Evolutionary conservation across 1,140 invertebrate genomes (phyloP), one percentile per base, ranked within the genome.

Genomic region (Magallana gigas): DNA sequence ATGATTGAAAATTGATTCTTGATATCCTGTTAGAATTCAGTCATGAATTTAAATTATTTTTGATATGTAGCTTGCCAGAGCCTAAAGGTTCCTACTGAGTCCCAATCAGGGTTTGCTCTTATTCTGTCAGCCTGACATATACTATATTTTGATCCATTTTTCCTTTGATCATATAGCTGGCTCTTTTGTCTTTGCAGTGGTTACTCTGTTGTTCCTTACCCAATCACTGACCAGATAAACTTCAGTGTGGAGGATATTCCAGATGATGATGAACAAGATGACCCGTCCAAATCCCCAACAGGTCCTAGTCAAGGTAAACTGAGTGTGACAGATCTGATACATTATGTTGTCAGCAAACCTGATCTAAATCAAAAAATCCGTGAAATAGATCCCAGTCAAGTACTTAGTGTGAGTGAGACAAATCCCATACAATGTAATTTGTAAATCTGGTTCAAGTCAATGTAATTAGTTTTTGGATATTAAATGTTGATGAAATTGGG

Each of bases 201-300:
- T 76, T 93, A 93, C 84, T 89, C 91, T 14, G 91, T 93, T 64
- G 92, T 93, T 11, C 87, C 90, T 11, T 93, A 92, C 85, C 92
- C 92, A 23, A 57, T 93, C 12, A 92, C 93, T 11, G 91, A 93
- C 71, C 92, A 92, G 59, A 84, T 89, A 9, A 76, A 85, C 12
- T 18, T 62, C 11, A 60, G 18, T 16, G 85, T 89, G 23, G 84
- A 88, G 8, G 90, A 88, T 16, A 18, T 82, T 11, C n/a, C 18
- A 3, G 71, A 82, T 36, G 84, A 87, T 16, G 88, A 90, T n/a
- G 84, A 86, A 9, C 64, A 89, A 7, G 85, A 89, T 11, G 84
- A 88, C n/a, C 48, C 68, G 4, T 18, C n/a, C 68, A 71, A 71
- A 29, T 76, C 68, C n/a, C 16, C 18, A 12, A 29, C 18, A 29